Evolutionary conservation across 2,888 invertebrate genomes (phyloP), one percentile per base, ranked within the genome.

Genomic region (Noctuana brunneofusca): DNA sequence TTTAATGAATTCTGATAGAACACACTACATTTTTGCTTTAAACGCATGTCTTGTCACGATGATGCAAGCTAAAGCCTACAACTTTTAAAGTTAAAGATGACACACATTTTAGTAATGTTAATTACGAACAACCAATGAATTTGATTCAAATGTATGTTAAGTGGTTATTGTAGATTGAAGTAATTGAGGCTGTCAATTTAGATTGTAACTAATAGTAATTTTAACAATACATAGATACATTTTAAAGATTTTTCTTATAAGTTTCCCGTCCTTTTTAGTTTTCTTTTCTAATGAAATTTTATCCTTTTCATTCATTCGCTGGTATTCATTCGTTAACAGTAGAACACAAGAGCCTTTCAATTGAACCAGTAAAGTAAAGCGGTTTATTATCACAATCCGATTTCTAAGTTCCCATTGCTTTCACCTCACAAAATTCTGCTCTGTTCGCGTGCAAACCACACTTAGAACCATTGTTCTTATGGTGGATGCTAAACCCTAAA

Each of bases 401-500:
- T 84, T 86, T 84, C 82, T 81, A 79, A 75, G 76, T 84, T 85
- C 84, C 73, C 85, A 84, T 76, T 79, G 79, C 87, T 88, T 88
- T 88, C 87, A 75, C 87, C 75, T 43, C 73, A 78, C 79, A 74
- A 74, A 76, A 63, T 57, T 63, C 55, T 50, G 20, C 70, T 41
- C 41, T 69, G 75, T 79, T 75, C 74, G 74, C 74, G 72, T 75
- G 73, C 72, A 75, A 77, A 84, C 85, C 79, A 75, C 84, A 81
- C 81, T 75, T 77, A 69, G 66, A 6, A 64, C 76, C 74, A 81
- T 86, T 86, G 84, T 86, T 85, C 78, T 71, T 74, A 69, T 64
- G 64, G 68, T 69, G 71, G 50, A 41, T 35, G 43, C 41, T 50
- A 63, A 52, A 50, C 56, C 56, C 63, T 52, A 52, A 35, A 63